Evolutionary conservation across 2,797 vertebrate genomes (phyloP).

Genomic region (Siniperca obscura): DNA sequence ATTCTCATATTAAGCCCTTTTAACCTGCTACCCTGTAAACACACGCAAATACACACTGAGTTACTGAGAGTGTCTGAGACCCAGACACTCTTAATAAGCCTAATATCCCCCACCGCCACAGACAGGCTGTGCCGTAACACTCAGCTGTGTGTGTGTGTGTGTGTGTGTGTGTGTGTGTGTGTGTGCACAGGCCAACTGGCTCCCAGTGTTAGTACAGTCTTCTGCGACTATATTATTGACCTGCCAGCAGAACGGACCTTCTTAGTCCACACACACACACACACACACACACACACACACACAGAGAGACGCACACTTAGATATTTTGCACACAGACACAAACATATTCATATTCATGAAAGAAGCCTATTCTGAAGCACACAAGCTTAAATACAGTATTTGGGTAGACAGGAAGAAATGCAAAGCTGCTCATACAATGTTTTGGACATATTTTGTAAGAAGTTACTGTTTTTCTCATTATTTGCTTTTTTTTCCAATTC

Average conservation of each 20-base stretch:
- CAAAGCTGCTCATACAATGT: slow-evolving; percentile 27
- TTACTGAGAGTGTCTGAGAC: slow-evolving; percentile 53
- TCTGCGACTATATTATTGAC: slow-evolving; percentile 69
- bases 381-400: slow-evolving; percentile 16
- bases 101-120: slow-evolving; percentile 71
- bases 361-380: slow-evolving; percentile 16
- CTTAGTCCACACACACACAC: slow-evolving; percentile 36
- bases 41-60: slow-evolving; percentile 57
- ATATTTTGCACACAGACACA: slow-evolving; percentile 22
- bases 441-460: neutral
- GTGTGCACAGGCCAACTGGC: neutral
- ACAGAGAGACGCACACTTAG: slow-evolving; percentile 25
- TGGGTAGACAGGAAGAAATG: slow-evolving; percentile 9
- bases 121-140: slow-evolving; percentile 63
- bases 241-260: slow-evolving; percentile 50
- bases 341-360: slow-evolving; percentile 35
- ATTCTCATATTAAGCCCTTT: slow-evolving; percentile 68
- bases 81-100: slow-evolving; percentile 73
- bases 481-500: neutral
- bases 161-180: slow-evolving; percentile 10
- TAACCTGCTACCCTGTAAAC: slow-evolving; percentile 61
- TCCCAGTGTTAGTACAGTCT: slow-evolving; percentile 48
- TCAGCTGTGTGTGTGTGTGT: slow-evolving; percentile 8
- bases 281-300: slow-evolving; percentile 32
- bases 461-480: neutral